Evolutionary conservation across 2,888 invertebrate genomes (phyloP).

Genomic region (Agrilus biguttatus): DNA sequence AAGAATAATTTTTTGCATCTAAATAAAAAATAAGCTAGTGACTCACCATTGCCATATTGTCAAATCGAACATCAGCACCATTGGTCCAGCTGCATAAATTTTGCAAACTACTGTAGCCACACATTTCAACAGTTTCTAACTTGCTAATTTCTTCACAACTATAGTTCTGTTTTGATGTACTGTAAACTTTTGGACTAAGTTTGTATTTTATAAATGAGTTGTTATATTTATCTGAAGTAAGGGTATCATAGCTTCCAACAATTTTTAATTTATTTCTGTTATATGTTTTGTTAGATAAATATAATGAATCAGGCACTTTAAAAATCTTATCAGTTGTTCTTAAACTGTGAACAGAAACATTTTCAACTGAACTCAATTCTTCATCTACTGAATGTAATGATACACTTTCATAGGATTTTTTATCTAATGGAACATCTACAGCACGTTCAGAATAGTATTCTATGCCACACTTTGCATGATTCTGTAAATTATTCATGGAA

Average conservation of each 20-base stretch:
- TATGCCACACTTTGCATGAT: conserved; percentile 5
- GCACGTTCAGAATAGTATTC: conserved; percentile 21
- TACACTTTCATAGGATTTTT: conserved; percentile 17
- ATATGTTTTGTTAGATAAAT: conserved; percentile 18
- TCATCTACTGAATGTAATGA: conserved; percentile 14
- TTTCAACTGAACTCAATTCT: conserved; percentile 32
- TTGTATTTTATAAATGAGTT: conserved; percentile 33
- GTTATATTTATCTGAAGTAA: conserved; percentile 18
- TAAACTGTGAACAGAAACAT: conserved; percentile 43
- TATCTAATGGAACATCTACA: conserved; percentile 24
- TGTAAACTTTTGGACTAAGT: conserved; percentile 52
- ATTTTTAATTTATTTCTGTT: conserved; percentile 18
- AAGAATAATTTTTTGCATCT: too few relatives aligned
- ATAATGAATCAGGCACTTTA: conserved; percentile 21
- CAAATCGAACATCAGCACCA: too few relatives aligned
- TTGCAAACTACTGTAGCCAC: conserved; percentile 49
- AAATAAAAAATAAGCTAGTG: too few relatives aligned
- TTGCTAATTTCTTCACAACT: conserved; percentile 27
- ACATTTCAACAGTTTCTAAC: conserved; percentile 20
- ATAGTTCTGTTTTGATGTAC: conserved; percentile 29
- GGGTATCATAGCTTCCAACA: conserved; percentile 24
- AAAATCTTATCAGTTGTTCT: conserved; percentile 17
- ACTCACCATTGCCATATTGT: too few relatives aligned
- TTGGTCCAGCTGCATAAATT: conserved; percentile 33
- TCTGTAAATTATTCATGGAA: conserved; percentile 12